phyloP scores from a whole-genome alignment of 2,888 invertebrate genomes.

The Drosophila diplacantha region DNA sequence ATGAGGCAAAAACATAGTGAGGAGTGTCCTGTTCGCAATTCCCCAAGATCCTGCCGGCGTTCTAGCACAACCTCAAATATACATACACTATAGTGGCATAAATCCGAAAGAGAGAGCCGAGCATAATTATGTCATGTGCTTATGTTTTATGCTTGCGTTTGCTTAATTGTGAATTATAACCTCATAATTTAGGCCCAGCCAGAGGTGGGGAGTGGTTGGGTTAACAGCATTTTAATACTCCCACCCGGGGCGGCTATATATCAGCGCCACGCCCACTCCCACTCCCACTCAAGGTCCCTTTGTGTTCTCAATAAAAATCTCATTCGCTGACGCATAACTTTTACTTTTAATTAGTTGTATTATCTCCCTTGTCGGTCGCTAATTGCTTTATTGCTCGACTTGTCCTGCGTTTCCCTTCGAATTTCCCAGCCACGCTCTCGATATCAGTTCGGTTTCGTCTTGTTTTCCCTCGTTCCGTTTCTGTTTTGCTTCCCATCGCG shows the following conservation, averaged over 20 bases:
- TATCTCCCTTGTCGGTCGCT: slow-evolving; percentile 68
- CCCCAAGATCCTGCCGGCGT: slow-evolving; percentile 16
- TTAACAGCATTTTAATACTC: slow-evolving; percentile 60
- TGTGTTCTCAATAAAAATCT: slow-evolving; percentile 67
- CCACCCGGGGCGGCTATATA: slow-evolving; percentile 48
- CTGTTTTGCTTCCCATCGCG: slow-evolving; percentile 19
- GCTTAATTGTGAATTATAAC: slow-evolving; percentile 69
- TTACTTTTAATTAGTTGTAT: slow-evolving; percentile 72
- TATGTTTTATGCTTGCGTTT: slow-evolving; percentile 61
- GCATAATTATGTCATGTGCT: slow-evolving; percentile 54
- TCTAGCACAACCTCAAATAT: slow-evolving; percentile 1
- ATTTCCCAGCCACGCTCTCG: slow-evolving; percentile 26
- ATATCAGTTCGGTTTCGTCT: slow-evolving; percentile 18
- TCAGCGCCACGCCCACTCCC: slow-evolving; percentile 31
- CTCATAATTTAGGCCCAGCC: slow-evolving; percentile 56
- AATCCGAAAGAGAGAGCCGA: slow-evolving; percentile 43
- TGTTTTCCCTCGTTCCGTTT: slow-evolving; percentile 8
- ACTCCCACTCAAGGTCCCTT: slow-evolving; percentile 4
- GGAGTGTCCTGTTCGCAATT: slow-evolving; percentile 9
- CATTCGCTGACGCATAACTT: slow-evolving; percentile 72
- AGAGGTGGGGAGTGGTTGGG: slow-evolving; percentile 25
- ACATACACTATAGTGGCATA: slow-evolving; percentile 37
- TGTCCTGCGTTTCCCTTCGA: slow-evolving; percentile 31
- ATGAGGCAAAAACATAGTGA: slow-evolving; percentile 7
- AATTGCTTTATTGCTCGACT: slow-evolving; percentile 67